Percentiles rank a stretch among this genome's conserved stretches.
These are phyloP conservation scores for Drosophila willistoni DNA, from an alignment of 1,140 invertebrate genomes.

Conservation along the genomic window DNA sequence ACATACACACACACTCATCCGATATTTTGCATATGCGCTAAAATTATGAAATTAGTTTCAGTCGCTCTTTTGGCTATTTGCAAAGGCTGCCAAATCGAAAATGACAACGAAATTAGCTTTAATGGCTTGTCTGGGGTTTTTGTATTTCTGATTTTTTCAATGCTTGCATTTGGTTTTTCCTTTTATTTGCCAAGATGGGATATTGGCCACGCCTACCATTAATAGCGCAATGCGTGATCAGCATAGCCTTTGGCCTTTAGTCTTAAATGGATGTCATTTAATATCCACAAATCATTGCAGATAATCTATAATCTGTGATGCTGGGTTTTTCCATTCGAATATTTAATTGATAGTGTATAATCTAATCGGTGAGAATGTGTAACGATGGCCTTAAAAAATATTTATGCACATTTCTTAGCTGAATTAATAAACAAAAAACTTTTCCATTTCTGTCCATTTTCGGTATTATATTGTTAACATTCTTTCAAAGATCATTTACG, in stretches of 20 bases:
- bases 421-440: too few relatives aligned
- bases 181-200: not conserved
- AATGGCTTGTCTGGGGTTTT: slow-evolving; percentile 45
- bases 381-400: too few relatives aligned
- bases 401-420: too few relatives aligned
- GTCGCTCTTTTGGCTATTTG: slow-evolving; percentile 46
- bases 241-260: not conserved
- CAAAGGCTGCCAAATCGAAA: slow-evolving; percentile 70
- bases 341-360: too few relatives aligned
- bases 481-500: too few relatives aligned
- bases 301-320: too few relatives aligned
- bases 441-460: too few relatives aligned
- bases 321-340: too few relatives aligned
- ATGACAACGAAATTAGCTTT: slow-evolving; percentile 69
- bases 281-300: too few relatives aligned
- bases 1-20: slow-evolving; percentile 14
- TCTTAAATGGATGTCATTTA: not conserved
- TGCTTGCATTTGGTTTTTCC: slow-evolving; percentile 33
- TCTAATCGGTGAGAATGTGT: too few relatives aligned
- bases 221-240: not conserved
- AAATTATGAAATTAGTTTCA: slow-evolving; percentile 72
- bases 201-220: not conserved
- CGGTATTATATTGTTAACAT: too few relatives aligned
- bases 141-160: slow-evolving; percentile 3
- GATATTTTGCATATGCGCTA: slow-evolving; percentile 49